Percentiles rank a stretch among this genome's conserved stretches.
Conservation (phyloP, 2,888 invertebrate genomes). For the Coremacera marginata region DNA sequence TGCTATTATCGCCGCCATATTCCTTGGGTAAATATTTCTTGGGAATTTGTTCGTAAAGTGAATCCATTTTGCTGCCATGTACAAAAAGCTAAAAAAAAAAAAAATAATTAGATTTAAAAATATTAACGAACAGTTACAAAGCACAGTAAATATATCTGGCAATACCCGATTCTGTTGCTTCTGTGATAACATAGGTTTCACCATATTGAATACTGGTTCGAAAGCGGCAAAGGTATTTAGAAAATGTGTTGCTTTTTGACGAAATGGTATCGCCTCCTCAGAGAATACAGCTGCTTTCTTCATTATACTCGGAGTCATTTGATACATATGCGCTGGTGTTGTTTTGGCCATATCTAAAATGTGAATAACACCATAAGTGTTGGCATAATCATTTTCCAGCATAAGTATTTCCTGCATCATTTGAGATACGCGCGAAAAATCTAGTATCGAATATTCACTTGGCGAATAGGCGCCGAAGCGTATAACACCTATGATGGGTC, state of each 20-base stretch:
- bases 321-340: conserved; percentile 72
- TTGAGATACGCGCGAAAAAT: conserved; percentile 71
- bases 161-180: conserved; percentile 75
- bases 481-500: conserved; percentile 70
- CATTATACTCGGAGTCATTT: conserved; percentile 73
- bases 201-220: conserved; percentile 72
- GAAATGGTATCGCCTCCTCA: conserved; percentile 75
- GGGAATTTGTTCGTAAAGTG: conserved; percentile 73
- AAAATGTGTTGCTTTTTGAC: conserved; percentile 74
- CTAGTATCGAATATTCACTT: conserved; percentile 68
- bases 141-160: conserved; percentile 47
- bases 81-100: conserved; percentile 69
- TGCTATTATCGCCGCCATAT: conserved; percentile 72
- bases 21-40: conserved; percentile 75
- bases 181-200: conserved; percentile 74
- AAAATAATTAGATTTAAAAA: too few species aligned
- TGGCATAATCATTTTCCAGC: conserved; percentile 74
- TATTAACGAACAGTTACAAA: background rate
- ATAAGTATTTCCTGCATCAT: conserved; percentile 74
- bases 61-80: conserved; percentile 71
- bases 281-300: conserved; percentile 73
- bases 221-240: conserved; percentile 74
- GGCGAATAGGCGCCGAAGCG: conserved; percentile 71
- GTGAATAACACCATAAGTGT: conserved; percentile 71
- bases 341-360: conserved; percentile 73